Evolutionary conservation across 2,888 invertebrate genomes (phyloP), one percentile per base, ranked within the genome.

Genomic region (Stenichneumon culpator): DNA sequence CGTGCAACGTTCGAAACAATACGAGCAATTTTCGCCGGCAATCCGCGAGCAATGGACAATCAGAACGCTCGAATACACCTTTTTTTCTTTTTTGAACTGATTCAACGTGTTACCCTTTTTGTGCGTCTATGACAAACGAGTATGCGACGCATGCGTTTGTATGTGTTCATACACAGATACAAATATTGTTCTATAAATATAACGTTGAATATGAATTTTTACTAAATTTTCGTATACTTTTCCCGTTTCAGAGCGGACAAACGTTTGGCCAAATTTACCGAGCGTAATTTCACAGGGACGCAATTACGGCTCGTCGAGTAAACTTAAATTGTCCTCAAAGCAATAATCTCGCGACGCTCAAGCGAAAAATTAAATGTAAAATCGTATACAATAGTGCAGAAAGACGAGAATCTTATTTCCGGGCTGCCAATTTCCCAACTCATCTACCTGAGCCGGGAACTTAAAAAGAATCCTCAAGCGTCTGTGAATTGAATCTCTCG

Each of bases 401-500:
- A 60, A 57, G 47, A 3, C n/a, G 52, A 19, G 65, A 75, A 52
- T 67, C 11, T 75, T 67, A 67, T 65, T 67, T n/a, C 22, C 65
- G 75, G 16, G 52, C 63, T 67, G 32, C 52, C 75, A 75, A 67
- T 75, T 75, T 75, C 75, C 52, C 52, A 25, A 75, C 65, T 77
- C 77, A 70, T 70, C 79, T 44, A 39, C 22, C n/a, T 19, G 68
- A 69, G 47, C 39, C 39, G 47, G 6, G 11, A 36, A 77, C 54
- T 67, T n/a, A 28, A 52, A 36, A 47, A 60, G 11, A 47, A 72
- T 67, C 65, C 65, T 16, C 52, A 52, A 67, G 50, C 77, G 36
- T 67, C 67, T 22, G 70, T 50, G 60, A 79, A 79, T 79, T 65
- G 79, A 65, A 79, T 72, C 63, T 32, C 70, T 50, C 36, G 79